A percentile compares a stretch with the other conserved stretches of the same genome.
phyloP scores from a whole-genome alignment of 2,113 vertebrate species.

The Chrysochloris asiatica region DNA sequence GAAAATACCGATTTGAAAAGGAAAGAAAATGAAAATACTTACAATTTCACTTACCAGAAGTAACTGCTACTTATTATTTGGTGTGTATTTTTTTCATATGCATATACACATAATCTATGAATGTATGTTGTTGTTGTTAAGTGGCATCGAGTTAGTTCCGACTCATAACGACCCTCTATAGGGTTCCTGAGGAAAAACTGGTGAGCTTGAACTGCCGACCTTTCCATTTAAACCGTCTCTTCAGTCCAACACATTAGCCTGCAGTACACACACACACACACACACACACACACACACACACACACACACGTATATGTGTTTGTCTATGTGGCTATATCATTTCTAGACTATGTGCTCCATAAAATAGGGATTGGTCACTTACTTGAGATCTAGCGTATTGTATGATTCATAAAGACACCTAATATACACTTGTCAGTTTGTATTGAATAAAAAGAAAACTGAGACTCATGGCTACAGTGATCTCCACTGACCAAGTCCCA shows the following conservation, averaged over 20 bases:
- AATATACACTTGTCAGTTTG: not conserved
- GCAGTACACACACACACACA: no score
- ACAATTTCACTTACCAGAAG: not conserved
- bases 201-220: no score
- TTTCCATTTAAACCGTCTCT: no score
- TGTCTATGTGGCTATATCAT: not conserved
- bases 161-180: no score
- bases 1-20: conserved; percentile 5
- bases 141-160: no score
- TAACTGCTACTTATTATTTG: conserved; percentile 29
- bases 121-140: no score
- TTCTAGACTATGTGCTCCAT: conserved; percentile 26
- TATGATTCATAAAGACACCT: not conserved
- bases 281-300: no score
- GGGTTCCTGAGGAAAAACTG: no score
- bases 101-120: no score
- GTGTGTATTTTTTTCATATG: no score
- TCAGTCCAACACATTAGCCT: no score
- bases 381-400: not conserved
- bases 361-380: not conserved
- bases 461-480: not conserved
- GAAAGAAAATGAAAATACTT: conserved; percentile 37
- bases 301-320: not conserved
- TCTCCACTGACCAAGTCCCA: not conserved
- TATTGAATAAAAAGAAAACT: not conserved